Conservation (phyloP, 2,888 invertebrate species). For the Geophilus truncorum region DNA sequence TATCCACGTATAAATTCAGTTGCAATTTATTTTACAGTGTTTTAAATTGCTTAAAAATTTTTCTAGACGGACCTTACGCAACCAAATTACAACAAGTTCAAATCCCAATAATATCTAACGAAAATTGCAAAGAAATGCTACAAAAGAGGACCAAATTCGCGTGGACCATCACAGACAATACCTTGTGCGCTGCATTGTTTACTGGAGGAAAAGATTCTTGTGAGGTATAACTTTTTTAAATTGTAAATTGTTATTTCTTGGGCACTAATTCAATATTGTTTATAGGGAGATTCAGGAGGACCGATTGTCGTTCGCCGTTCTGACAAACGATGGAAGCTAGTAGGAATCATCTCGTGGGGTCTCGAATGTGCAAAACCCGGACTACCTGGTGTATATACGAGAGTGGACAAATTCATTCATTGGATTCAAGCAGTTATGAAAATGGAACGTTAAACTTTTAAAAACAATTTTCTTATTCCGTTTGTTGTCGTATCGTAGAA, state of each 20-base stretch:
- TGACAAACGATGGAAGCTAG: slow-evolving; percentile 81
- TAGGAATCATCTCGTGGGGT: slow-evolving; percentile 92
- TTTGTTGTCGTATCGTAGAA: not conserved
- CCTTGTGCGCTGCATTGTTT: slow-evolving; percentile 89
- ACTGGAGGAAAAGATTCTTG: slow-evolving; percentile 83
- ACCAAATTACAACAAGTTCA: slow-evolving; percentile 33
- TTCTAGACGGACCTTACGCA: slow-evolving; percentile 29
- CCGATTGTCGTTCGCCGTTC: slow-evolving; percentile 79
- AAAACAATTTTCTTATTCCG: not conserved
- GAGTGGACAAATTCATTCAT: slow-evolving; percentile 88
- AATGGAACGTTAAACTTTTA: too few species aligned
- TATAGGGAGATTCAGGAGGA: slow-evolving; percentile 83
- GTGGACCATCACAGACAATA: slow-evolving; percentile 88
- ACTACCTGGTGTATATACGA: slow-evolving; percentile 85
- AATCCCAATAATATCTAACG: slow-evolving; percentile 36
- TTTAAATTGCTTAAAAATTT: not conserved
- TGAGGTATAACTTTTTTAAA: slow-evolving; percentile 58
- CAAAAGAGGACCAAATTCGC: slow-evolving; percentile 77
- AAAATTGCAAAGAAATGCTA: slow-evolving; percentile 34
- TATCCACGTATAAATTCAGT: slow-evolving; percentile 17
- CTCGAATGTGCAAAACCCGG: slow-evolving; percentile 90
- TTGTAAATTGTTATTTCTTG: not conserved
- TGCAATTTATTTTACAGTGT: too few species aligned
- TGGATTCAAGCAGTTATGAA: slow-evolving; percentile 60
- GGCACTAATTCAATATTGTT: too few species aligned